phyloP scores from a whole-genome alignment of 2,113 vertebrate genomes.

The Lagopus muta region DNA sequence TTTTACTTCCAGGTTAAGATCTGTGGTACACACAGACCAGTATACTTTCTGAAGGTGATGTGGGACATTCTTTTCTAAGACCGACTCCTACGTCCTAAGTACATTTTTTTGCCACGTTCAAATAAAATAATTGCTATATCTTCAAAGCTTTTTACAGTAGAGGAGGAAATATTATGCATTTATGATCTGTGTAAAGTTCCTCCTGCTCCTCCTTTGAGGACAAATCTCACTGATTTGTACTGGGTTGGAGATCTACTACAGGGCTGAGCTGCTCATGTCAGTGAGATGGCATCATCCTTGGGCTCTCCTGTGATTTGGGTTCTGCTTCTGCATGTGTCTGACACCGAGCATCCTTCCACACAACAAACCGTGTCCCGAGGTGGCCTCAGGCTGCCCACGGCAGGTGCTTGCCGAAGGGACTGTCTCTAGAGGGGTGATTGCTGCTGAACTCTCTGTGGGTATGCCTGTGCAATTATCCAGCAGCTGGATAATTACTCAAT shows the following conservation, averaged over 20 bases:
- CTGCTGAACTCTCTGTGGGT: background rate
- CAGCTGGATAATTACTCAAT: background rate
- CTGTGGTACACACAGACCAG: background rate
- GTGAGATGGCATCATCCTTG: background rate
- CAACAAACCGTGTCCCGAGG: background rate
- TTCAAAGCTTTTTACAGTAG: background rate
- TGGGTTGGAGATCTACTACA: background rate
- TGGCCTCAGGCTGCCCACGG: background rate
- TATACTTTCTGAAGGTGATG: background rate
- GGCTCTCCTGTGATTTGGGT: background rate
- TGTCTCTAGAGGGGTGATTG: background rate
- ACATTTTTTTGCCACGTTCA: background rate
- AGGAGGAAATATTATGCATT: background rate
- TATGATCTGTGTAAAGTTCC: background rate
- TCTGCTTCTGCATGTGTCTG: background rate
- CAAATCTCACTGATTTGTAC: background rate
- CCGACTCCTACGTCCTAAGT: background rate
- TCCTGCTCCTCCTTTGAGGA: background rate
- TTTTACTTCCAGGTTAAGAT: background rate
- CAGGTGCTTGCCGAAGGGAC: background rate
- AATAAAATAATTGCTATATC: background rate
- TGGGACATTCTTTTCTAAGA: background rate
- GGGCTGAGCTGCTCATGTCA: background rate
- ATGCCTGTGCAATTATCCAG: conserved; percentile 3
- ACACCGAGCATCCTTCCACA: background rate